Evolutionary conservation across 2,797 vertebrate genomes (phyloP).

Genomic region (Micropoecilia bifurca): DNA sequence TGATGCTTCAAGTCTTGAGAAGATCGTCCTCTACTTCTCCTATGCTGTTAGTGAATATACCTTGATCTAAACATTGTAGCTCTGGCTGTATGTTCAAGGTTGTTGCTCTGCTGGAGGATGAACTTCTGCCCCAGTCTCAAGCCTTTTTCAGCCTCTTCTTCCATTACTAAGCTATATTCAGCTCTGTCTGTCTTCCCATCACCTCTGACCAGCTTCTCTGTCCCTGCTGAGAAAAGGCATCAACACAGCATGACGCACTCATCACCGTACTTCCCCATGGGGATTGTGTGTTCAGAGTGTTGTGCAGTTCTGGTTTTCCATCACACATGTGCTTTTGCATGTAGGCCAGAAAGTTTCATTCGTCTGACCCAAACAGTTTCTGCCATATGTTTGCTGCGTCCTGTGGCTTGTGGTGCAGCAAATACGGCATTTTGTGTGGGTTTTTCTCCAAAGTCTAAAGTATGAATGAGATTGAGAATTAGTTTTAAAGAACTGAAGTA

Average conservation of each 20-base stretch:
- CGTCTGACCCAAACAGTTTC: neutral
- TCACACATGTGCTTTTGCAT: neutral
- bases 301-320: neutral
- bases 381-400: neutral
- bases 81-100: neutral
- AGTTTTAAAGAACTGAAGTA: neutral
- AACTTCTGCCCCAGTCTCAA: neutral
- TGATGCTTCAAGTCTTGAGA: neutral
- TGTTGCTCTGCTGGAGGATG: neutral
- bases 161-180: neutral
- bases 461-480: neutral
- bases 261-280: neutral
- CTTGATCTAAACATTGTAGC: neutral
- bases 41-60: neutral
- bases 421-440: neutral
- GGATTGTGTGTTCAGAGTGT: neutral
- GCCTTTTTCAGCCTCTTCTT: neutral
- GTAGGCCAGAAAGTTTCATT: neutral
- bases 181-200: neutral
- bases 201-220: neutral
- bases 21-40: neutral
- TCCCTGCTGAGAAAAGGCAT: neutral
- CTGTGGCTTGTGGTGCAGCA: neutral
- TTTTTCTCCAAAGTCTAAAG: neutral
- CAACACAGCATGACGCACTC: neutral